Evolutionary conservation across 2,888 invertebrate species (phyloP), one percentile per base, ranked within the genome.

Genomic region (Lepidochrysops patricia): DNA sequence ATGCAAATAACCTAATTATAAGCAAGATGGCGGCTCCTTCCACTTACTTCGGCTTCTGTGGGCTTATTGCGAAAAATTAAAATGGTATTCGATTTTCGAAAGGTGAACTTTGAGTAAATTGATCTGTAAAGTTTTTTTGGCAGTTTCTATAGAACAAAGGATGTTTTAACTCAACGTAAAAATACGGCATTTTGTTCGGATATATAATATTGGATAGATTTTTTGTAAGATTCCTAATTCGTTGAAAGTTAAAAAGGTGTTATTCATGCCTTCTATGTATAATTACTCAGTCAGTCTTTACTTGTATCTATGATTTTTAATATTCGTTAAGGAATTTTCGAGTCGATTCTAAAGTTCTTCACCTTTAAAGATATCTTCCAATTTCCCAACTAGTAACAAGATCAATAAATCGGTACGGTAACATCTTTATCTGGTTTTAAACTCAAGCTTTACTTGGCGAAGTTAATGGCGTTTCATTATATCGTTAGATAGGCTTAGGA

Each of bases 381-480:
- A 43, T 43, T 43, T 15, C 5, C 7, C 26, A 27, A 43, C 57
- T 26, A 58, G 63, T 66, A 63, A 66, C 65, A 62, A 67, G 75
- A 83, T 88, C 87, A 83, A 87, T 88, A 88, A 88, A 87, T 88
- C 74, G 87, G 73, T 77, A 81, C 76, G 79, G 79, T 74, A 74
- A 77, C 82, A 80, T 85, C 87, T 87, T 86, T 88, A 87, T 88
- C 85, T 77, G 68, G 76, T 64, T 64, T 68, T 74, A 76, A 85
- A 87, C 81, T 86, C 85, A 84, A 82, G 80, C 78, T 74, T 74
- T 76, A 73, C 78, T 79, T 77, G 70, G 69, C 61, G 72, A 84
- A 84, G 79, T 87, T 84, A 86, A 84, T 79, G 79, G 84, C 77
- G 76, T 87, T 89, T 89, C 89, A 89, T 89, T 89, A 89, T 85